Base-by-base conservation (phyloP, 1,140 invertebrate genomes). In the Dufourea novaeangliae region DNA sequence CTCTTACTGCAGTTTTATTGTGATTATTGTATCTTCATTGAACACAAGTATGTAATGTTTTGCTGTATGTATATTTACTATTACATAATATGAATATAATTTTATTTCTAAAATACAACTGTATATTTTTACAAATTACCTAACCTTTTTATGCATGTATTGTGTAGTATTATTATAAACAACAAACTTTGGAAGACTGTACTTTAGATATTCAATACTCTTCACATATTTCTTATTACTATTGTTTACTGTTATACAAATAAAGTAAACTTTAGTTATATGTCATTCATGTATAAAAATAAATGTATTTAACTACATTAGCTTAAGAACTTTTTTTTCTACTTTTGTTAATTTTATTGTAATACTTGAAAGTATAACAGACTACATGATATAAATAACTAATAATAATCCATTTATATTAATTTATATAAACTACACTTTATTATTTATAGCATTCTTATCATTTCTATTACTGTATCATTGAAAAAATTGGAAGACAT, bases 31-130 rank as follows among this genome's bases (percentile, higher is more conserved):
- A 73, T 56, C 85, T 44, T 82, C 57, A 72, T 82, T 69, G 56
- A 87, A 64, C 81, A 87, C 56, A 80, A 85, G 39, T 85, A 85
- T 86, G 71, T 77, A 78, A 87, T 72, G 63, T 89, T 90, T 85
- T 89, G 78, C 67, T 82, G 66, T 87, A 88, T 78, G 84, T 90
- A 85, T 91, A 90, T 90, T 90, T 90, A 89, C 76, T 84, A 88
- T 88, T 88, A 82, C 80, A 86, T 84, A 78, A 82, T 78, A 85
- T 86, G 74, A 90, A 90, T 91, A 90, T 85, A 90, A 86, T 78
- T 88, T 87, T 91, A 85, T 87, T 82, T 85, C 87, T 88, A 84
- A 79, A 88, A 83, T 78, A 88, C 54, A 29, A 77, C 79, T 59
- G 46, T 66, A 56, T 70, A 73, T 74, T 64, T 64, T 52, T 78